These are phyloP conservation scores for Serripes groenlandicus DNA, from an alignment of 2,888 invertebrate species.

Conservation along the genomic window DNA sequence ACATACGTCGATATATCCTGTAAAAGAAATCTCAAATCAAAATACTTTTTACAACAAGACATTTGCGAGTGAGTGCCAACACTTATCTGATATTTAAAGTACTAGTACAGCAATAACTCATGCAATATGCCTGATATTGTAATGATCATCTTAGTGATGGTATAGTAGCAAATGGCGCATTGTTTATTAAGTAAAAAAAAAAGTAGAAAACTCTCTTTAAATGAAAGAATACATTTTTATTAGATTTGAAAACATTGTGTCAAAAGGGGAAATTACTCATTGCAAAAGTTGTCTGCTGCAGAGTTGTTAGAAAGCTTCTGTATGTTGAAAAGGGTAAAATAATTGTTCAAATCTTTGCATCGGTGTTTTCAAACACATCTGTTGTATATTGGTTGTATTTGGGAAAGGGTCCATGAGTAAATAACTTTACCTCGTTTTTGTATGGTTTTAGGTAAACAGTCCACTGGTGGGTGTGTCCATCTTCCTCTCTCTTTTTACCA, in stretches of 20 bases:
- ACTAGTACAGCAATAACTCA: too few species aligned
- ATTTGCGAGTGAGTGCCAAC: too few species aligned
- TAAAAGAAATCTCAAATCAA: conserved; percentile 51
- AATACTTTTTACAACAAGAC: background rate
- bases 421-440: conserved; percentile 87
- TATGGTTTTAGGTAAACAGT: conserved; percentile 98
- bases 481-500: conserved; percentile 98
- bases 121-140: too few species aligned
- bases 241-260: background rate
- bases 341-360: background rate
- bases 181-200: too few species aligned
- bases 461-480: conserved; percentile 99
- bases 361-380: background rate
- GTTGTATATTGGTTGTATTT: too few species aligned
- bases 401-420: background rate
- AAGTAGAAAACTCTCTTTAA: too few species aligned
- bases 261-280: background rate
- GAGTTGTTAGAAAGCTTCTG: background rate
- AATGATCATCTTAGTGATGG: too few species aligned
- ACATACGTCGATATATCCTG: conserved; percentile 96
- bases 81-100: too few species aligned
- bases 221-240: background rate
- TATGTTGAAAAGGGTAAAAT: background rate
- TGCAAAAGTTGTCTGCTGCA: background rate
- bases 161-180: too few species aligned